phyloP scores from a whole-genome alignment of 2,888 invertebrate species.

The Drymonia ruficornis region DNA sequence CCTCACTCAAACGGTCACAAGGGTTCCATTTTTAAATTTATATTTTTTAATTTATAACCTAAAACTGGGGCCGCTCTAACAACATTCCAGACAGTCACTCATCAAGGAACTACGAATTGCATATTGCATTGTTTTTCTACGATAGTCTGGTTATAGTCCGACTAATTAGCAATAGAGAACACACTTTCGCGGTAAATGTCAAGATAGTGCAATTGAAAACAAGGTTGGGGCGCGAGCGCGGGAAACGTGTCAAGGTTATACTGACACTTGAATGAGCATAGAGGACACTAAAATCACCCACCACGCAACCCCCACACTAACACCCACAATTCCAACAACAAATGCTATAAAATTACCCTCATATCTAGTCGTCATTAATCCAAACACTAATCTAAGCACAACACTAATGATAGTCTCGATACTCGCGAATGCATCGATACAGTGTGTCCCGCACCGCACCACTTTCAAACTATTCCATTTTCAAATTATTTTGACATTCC shows the following conservation, averaged over 20 bases:
- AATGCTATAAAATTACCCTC: conserved; percentile 28
- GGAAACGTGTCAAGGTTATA: conserved; percentile 82
- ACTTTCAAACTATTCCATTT: conserved; percentile 74
- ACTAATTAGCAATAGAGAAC: conserved; percentile 60
- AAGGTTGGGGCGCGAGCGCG: conserved; percentile 75
- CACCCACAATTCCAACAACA: conserved; percentile 26
- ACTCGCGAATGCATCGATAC: conserved; percentile 39
- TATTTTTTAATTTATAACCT: conserved; percentile 19
- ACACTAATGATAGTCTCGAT: conserved; percentile 47
- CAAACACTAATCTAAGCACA: conserved; percentile 55
- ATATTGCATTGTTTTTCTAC: conserved; percentile 18
- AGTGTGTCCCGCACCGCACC: conserved; percentile 47
- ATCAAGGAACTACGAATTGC: conserved; percentile 14
- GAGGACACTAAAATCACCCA: conserved; percentile 63
- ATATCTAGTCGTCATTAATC: conserved; percentile 28
- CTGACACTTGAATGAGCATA: conserved; percentile 65
- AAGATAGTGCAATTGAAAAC: conserved; percentile 77
- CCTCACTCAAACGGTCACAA: conserved; percentile 57
- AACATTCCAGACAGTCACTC: conserved; percentile 17
- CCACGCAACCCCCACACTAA: conserved; percentile 43
- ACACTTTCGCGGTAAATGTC: conserved; percentile 70
- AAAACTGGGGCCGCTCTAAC: conserved; percentile 13
- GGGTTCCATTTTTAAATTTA: conserved; percentile 50
- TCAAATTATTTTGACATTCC: conserved; percentile 71
- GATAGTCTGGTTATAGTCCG: conserved; percentile 18